Conservation (phyloP, 1,140 invertebrate species). For the Drosophila kanapiae region DNA sequence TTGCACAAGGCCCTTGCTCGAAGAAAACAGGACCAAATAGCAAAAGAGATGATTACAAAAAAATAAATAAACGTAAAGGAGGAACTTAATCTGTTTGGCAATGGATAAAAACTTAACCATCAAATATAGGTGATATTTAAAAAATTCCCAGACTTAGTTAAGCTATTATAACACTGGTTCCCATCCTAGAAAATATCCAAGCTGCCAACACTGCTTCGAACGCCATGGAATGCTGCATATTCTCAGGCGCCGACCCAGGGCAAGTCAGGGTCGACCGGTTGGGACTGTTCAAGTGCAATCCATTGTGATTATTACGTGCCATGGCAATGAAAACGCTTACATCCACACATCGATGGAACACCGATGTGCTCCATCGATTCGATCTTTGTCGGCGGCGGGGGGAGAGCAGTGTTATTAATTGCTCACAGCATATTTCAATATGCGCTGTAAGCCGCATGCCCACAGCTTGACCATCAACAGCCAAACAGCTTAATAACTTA, state of each 20-base stretch:
- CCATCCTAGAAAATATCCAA: neutral
- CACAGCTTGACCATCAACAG: slow-evolving; percentile 31
- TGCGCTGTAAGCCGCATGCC: slow-evolving; percentile 37
- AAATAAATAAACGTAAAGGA: neutral
- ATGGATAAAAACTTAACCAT: neutral
- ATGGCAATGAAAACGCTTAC: slow-evolving; percentile 71
- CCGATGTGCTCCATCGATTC: slow-evolving; percentile 21
- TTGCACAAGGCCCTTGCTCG: too few relatives aligned
- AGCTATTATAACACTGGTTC: neutral
- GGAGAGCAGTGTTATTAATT: slow-evolving; percentile 68
- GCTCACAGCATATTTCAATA: slow-evolving; percentile 74
- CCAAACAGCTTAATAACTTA: slow-evolving; percentile 81
- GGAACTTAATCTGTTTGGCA: too few relatives aligned
- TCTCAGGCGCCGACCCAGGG: slow-evolving; percentile 36
- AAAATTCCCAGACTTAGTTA: neutral
- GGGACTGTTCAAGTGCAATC: slow-evolving; percentile 73
- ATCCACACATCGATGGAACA: slow-evolving; percentile 32
- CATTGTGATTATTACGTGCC: slow-evolving; percentile 79
- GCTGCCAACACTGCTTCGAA: slow-evolving; percentile 2
- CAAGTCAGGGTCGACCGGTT: slow-evolving; percentile 45
- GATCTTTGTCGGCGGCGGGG: slow-evolving; percentile 1
- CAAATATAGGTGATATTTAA: neutral
- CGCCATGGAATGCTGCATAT: slow-evolving; percentile 62
- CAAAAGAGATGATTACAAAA: neutral
- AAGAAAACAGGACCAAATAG: too few relatives aligned